These are phyloP conservation scores for Thelaira solivaga DNA, from an alignment of 2,888 invertebrate genomes.

Conservation along the genomic window DNA sequence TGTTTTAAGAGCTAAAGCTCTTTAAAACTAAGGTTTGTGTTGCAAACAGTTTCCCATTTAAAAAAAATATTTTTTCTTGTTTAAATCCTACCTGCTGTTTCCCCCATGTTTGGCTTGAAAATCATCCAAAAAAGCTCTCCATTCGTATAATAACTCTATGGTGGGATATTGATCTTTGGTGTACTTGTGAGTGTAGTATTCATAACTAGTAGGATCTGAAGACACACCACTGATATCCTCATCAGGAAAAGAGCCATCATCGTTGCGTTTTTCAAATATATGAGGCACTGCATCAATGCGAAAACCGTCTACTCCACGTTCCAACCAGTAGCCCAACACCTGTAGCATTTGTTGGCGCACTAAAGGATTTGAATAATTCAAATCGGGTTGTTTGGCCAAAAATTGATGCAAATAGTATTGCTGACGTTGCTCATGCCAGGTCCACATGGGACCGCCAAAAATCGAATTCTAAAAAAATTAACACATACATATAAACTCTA, in stretches of 20 bases:
- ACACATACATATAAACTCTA: not conserved
- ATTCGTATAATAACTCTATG: conserved; percentile 79
- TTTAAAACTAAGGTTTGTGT: too few species aligned
- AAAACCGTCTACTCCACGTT: conserved; percentile 87
- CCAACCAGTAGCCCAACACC: conserved; percentile 83
- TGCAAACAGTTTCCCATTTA: too few species aligned
- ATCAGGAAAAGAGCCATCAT: conserved; percentile 73
- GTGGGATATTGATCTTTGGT: conserved; percentile 81
- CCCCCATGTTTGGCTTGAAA: conserved; percentile 71
- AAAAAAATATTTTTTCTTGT: too few species aligned
- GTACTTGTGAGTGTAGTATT: conserved; percentile 80
- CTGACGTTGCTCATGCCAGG: conserved; percentile 79
- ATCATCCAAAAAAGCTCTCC: conserved; percentile 79
- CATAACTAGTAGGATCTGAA: conserved; percentile 78
- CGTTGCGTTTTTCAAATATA: conserved; percentile 77
- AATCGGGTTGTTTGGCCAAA: conserved; percentile 80
- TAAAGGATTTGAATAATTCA: conserved; percentile 80
- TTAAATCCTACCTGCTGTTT: conserved; percentile 26
- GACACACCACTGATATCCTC: conserved; percentile 78
- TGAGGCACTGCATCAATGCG: conserved; percentile 83
- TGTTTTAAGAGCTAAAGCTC: not conserved
- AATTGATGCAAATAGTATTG: conserved; percentile 83
- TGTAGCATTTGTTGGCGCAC: conserved; percentile 80
- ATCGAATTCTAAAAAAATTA: conserved; percentile 68
- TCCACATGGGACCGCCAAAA: conserved; percentile 81